phyloP scores from a whole-genome alignment of 2,888 invertebrate genomes.

The Hirtodrosophila trivittata region DNA sequence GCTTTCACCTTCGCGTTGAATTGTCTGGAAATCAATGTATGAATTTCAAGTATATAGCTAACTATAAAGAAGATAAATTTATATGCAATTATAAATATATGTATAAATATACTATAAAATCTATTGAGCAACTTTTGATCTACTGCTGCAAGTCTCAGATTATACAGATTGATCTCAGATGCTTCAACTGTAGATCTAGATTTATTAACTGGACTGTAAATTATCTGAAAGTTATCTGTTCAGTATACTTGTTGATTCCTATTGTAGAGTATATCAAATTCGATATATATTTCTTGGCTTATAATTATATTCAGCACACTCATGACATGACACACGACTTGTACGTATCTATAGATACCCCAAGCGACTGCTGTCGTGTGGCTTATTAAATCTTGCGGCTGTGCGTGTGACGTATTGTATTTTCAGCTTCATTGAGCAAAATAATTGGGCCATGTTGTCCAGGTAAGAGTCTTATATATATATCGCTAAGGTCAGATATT shows the following conservation, averaged over 20 bases:
- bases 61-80: no score
- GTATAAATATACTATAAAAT: no score
- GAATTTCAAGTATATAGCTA: no score
- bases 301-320: conserved; percentile 62
- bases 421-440: conserved; percentile 74
- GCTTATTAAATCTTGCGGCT: conserved; percentile 63
- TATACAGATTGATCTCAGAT: no score
- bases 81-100: no score
- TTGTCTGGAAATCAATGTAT: no score
- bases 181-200: no score
- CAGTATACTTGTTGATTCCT: neutral
- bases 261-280: conserved; percentile 8
- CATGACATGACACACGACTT: conserved; percentile 45
- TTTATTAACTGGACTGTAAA: no score
- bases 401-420: conserved; percentile 55
- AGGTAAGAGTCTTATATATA: conserved; percentile 30
- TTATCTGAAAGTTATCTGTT: no score
- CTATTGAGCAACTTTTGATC: no score
- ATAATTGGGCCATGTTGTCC: conserved; percentile 67
- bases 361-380: conserved; percentile 34
- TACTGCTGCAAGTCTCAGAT: no score
- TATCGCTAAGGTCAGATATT: conserved; percentile 30
- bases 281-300: conserved; percentile 13
- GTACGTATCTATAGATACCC: conserved; percentile 29
- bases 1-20: neutral